Conservation (phyloP, 2,113 vertebrate genomes). For the Ammospiza nelsoni region DNA sequence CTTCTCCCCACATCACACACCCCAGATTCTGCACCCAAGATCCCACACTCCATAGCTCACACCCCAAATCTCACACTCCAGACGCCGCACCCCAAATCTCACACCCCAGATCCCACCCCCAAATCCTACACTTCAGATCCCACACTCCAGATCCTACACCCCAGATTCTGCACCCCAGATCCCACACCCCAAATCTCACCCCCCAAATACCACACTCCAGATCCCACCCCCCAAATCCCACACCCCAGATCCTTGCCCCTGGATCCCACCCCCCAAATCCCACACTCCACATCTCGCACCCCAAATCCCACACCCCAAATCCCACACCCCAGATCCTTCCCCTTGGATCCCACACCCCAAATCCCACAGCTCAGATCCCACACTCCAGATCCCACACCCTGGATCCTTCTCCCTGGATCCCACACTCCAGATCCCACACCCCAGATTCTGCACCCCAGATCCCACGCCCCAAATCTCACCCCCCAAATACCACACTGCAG, state of each 20-base stretch:
- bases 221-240: not conserved
- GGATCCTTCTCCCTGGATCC: not conserved
- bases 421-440: rapidly evolving
- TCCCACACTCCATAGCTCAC: too few species aligned
- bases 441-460: rapidly evolving
- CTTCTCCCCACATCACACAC: too few species aligned
- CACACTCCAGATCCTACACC: rapidly evolving
- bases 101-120: too few species aligned
- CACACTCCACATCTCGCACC: rapidly evolving
- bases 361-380: too few species aligned
- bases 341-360: not conserved
- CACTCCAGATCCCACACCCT: too few species aligned
- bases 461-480: too few species aligned
- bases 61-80: not conserved
- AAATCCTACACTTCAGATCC: not conserved
- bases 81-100: too few species aligned
- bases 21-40: not conserved
- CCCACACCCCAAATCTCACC: too few species aligned
- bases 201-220: not conserved
- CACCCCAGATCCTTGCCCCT: too few species aligned
- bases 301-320: not conserved
- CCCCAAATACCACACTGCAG: not conserved
- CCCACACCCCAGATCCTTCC: not conserved
- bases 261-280: not conserved
- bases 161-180: rapidly evolving